Base-by-base conservation (phyloP, 2,113 vertebrate species). In the Probosciger aterrimus region DNA sequence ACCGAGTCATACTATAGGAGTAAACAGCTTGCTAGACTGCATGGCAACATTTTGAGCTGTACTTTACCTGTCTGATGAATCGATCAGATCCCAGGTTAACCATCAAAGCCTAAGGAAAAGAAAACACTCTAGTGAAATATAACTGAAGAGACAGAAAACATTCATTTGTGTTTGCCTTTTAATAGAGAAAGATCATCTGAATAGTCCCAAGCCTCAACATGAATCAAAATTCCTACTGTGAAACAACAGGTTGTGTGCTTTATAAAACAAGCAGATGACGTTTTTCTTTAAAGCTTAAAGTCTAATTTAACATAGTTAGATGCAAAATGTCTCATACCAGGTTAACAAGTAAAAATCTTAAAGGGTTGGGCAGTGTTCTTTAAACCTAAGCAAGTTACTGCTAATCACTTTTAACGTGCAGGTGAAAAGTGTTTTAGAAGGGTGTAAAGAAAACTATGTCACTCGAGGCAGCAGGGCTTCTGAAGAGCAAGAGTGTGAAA, bases 71-170 rank as follows among this genome's bases (percentile, higher is more conserved):
- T 96, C 99, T 98, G 94, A 99, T 99, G 98, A 99, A 99, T 93
- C 99, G 98, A 97, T 99, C 99, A 11, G 99, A 98, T 95, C 99
- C 99, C 77, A 99, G 97, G 97, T 99, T 99, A 68, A 99, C 99
- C 99, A 99, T 99, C 96, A 99, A 98, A 90, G 99, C 99, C 99
- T 99, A 90, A 75, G 68, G 47, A 82, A 90, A 82, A 96, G 60
- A 88, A 88, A 97, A 92, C 65, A 47, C 70, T 43, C 18, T 1
- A 52, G 68, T 95, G 83, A 96, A 91, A 73, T 81, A 71, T 16
- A 73, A 50, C 69, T 62, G 69, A 90, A 82, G 81, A 91, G 43
- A 46, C 10, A 79, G 73, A 86, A 95, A 65, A 89, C 74, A 75
- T 80, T 89, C 20, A 57, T 79, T 64, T 90, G 11, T 52, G 39